Base-by-base conservation (phyloP, 1,140 invertebrate species). In the Caenorhabditis brenneri region DNA sequence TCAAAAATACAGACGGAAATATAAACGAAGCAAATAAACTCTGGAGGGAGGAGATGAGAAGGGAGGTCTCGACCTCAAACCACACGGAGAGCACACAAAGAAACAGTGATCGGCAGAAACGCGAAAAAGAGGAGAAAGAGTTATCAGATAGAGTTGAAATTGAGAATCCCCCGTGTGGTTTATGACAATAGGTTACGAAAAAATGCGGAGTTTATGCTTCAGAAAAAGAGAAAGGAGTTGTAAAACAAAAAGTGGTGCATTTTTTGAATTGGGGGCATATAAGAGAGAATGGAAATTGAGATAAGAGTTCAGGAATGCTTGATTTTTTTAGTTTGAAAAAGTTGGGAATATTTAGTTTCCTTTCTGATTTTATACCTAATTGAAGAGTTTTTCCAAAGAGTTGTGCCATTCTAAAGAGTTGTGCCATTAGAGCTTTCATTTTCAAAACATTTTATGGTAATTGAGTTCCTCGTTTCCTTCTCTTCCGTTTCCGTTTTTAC, bases 171-270 rank as follows among this genome's bases (percentile, higher is more conserved):
- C 33, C 15, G 58, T 65, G 58, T 65, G 58, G 58, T 65, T 65
- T 65, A 31, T 65, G 31, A 4, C 31, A 6, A 36, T 58, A 24
- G 53, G 22, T 36, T 36, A 65, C 58, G 58, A 24, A 39, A 65
- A 65, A 65, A 33, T 39, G 58, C 58, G 58, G 58, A 65, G 58
- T 65, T 65, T 65, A 65, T 65, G 58, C 58, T 2, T 10, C 22
- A 65, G n/a, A 65, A 36, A 12, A 31, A 36, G 6, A 5, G 49
- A 51, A 51, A n/a, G 19, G 49, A 36, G 33, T 36, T 33, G 31
- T 65, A 65, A 36, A 65, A 65, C 22, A n/a, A 33, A 33, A 36
- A 2, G 12, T 22, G n/a, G 31, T 9, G 24, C 55, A 31, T 58
- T 58, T 58, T 58, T 31, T 29, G 12, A 12, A n/a, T 36, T 15